Conservation (phyloP, 2,113 vertebrate genomes). For the Ceratotherium simum region DNA sequence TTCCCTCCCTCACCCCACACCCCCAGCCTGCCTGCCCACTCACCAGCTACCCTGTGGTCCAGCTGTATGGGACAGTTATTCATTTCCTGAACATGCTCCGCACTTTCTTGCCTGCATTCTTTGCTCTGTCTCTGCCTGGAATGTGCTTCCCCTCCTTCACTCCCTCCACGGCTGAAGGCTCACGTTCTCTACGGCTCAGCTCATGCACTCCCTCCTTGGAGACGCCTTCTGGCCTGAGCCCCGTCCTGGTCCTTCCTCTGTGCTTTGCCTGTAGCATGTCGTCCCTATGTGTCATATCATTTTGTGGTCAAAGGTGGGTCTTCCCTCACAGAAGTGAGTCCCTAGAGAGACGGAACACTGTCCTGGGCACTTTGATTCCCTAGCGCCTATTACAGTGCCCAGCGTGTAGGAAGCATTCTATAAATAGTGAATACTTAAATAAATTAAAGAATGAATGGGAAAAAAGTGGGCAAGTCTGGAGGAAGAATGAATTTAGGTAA, state of each 20-base stretch:
- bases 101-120: background rate
- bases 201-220: background rate
- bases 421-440: constrained; percentile 12
- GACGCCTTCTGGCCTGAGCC: background rate
- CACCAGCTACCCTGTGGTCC: background rate
- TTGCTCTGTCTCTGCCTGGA: background rate
- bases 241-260: background rate
- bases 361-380: background rate
- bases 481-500: background rate
- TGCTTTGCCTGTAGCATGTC: background rate
- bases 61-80: background rate
- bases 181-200: background rate
- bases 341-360: background rate
- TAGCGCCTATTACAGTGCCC: background rate
- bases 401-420: background rate
- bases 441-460: background rate
- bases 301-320: background rate
- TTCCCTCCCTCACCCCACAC: background rate
- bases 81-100: background rate
- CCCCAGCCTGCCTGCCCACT: background rate
- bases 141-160: background rate
- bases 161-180: background rate
- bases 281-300: background rate
- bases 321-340: background rate
- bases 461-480: background rate